Evolutionary conservation across 2,797 vertebrate species (phyloP).

Genomic region (Gymnothorax reevesii): DNA sequence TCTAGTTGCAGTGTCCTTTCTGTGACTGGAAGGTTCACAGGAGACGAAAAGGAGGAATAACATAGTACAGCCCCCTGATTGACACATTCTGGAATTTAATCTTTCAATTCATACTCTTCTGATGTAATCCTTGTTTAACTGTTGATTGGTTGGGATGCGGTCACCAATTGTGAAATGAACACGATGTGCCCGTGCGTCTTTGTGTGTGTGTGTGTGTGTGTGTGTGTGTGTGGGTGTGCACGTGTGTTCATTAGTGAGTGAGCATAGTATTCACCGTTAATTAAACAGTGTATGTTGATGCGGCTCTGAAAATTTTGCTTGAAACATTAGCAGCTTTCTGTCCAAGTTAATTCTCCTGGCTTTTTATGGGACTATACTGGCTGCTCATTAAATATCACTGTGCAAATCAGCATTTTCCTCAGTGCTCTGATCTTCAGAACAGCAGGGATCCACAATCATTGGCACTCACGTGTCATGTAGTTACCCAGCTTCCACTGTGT

Average conservation of each 20-base stretch:
- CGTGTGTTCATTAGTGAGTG: neutral
- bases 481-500: neutral
- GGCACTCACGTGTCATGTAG: neutral
- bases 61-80: no score
- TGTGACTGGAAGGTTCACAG: no score
- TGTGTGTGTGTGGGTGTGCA: conserved; percentile 11
- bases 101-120: no score
- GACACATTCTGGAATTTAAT: no score
- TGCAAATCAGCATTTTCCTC: neutral
- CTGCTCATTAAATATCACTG: neutral
- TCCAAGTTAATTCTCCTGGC: neutral
- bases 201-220: conserved; percentile 20
- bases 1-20: no score
- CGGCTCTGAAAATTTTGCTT: neutral
- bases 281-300: neutral
- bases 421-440: neutral
- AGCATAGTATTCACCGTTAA: neutral
- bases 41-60: no score
- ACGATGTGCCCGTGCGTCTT: neutral
- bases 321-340: neutral
- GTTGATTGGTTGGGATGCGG: no score
- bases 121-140: no score
- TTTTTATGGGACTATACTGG: neutral
- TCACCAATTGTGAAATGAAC: neutral
- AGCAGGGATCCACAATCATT: neutral